These are phyloP conservation scores for Chinchilla lanigera DNA, from an alignment of 2,113 vertebrate genomes.

Conservation along the genomic window DNA sequence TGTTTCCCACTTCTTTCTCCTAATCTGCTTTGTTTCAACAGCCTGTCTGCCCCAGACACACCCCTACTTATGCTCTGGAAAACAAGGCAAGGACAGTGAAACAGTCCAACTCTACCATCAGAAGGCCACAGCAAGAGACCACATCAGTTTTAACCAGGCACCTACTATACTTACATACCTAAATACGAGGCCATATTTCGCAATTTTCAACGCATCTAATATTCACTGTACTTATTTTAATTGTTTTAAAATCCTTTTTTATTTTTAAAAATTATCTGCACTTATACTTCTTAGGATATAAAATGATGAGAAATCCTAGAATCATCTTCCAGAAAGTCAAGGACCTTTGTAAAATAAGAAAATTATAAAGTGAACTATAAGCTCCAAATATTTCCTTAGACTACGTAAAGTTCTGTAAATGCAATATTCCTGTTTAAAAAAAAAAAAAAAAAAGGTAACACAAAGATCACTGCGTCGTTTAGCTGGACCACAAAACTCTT, in stretches of 20 bases:
- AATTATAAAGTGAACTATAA: slow-evolving; percentile 26
- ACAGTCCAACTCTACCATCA: background rate
- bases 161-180: background rate
- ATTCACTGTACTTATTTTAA: background rate
- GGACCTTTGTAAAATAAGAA: background rate
- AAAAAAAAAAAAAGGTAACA: background rate
- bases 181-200: background rate
- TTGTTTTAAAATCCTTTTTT: background rate
- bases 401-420: background rate
- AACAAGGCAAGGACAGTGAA: background rate
- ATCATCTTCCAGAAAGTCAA: slow-evolving; percentile 35
- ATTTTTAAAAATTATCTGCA: slow-evolving; percentile 27
- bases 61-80: background rate
- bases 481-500: background rate
- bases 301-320: background rate
- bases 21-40: background rate
- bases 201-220: background rate
- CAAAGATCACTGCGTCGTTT: background rate
- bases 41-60: background rate
- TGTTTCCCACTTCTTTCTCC: background rate
- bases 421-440: background rate
- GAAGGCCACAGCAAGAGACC: background rate
- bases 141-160: background rate
- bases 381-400: slow-evolving; percentile 25
- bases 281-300: background rate